phyloP scores from a whole-genome alignment of 2,888 invertebrate species.

The Listrodromus nycthemerus region DNA sequence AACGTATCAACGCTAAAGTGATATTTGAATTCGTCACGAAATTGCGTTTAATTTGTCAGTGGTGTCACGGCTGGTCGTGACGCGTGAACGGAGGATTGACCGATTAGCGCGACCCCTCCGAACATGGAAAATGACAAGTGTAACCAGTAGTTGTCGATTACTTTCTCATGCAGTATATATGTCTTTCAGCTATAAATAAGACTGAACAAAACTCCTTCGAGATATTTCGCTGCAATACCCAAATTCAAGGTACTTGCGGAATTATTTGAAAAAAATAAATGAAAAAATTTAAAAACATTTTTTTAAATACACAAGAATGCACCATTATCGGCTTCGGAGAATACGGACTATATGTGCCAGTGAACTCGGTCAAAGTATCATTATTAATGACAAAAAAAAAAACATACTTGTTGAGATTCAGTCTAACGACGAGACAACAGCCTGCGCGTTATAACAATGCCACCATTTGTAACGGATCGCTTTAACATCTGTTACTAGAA shows the following conservation, averaged over 20 bases:
- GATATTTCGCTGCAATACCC: background rate
- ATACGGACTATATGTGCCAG: slow-evolving; percentile 6
- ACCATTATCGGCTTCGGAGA: slow-evolving; percentile 19
- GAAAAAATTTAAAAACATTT: too few relatives aligned
- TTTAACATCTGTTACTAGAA: slow-evolving; percentile 35
- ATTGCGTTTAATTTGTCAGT: slow-evolving; percentile 5
- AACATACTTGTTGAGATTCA: slow-evolving; percentile 56
- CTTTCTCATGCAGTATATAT: slow-evolving; percentile 69
- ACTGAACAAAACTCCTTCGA: slow-evolving; percentile 32
- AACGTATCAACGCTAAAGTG: background rate
- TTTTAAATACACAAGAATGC: slow-evolving; percentile 3
- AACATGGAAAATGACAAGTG: slow-evolving; percentile 83
- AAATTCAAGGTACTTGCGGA: background rate
- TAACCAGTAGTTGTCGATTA: slow-evolving; percentile 81
- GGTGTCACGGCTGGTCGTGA: background rate
- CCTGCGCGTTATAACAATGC: slow-evolving; percentile 29
- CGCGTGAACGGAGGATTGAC: slow-evolving; percentile 18
- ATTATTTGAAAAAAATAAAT: background rate
- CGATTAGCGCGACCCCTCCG: slow-evolving; percentile 43
- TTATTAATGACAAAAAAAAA: background rate
- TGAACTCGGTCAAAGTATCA: background rate
- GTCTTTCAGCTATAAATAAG: slow-evolving; percentile 33
- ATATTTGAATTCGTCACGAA: slow-evolving; percentile 1
- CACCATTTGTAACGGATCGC: slow-evolving; percentile 19
- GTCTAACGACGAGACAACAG: slow-evolving; percentile 50